phyloP scores from a whole-genome alignment of 2,797 vertebrate species.

The Gymnoscopelus braueri region DNA sequence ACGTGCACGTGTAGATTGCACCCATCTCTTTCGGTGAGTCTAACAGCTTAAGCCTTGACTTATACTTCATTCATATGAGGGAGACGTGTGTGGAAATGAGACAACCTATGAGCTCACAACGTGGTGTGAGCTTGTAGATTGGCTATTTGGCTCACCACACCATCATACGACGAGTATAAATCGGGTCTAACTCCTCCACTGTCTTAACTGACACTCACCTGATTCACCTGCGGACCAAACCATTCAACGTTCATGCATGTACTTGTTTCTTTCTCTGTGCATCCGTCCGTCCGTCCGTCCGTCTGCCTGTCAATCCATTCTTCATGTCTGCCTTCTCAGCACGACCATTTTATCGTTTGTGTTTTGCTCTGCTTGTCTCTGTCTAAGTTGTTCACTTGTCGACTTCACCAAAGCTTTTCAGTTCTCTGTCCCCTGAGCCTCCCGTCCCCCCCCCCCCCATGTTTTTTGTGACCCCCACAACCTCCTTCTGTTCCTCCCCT shows the following conservation, averaged over 20 bases:
- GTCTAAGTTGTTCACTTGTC: constrained; percentile 43
- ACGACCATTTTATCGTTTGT: constrained; percentile 43
- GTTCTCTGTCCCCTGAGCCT: constrained; percentile 49
- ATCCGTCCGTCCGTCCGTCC: constrained; percentile 48
- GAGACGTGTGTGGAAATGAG: too few species aligned
- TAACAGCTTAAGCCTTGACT: not conserved
- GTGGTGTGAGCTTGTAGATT: too few species aligned
- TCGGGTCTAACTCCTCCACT: constrained; percentile 30
- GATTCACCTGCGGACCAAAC: constrained; percentile 22
- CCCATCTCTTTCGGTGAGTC: constrained; percentile 21
- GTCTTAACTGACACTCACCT: constrained; percentile 24
- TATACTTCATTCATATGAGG: too few species aligned
- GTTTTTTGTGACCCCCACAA: constrained; percentile 56
- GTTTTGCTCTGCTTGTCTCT: constrained; percentile 42
- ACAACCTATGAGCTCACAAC: too few species aligned
- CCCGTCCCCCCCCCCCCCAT: constrained; percentile 22
- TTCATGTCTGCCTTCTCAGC: constrained; percentile 5
- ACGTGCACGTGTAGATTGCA: not conserved
- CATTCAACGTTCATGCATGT: constrained; percentile 60
- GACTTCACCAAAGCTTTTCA: constrained; percentile 35
- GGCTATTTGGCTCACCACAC: too few species aligned
- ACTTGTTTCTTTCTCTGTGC: constrained; percentile 44
- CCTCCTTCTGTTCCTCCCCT: constrained; percentile 70
- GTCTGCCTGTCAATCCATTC: constrained; percentile 15
- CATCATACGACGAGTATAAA: constrained; percentile 22